Conservation (phyloP, 2,797 vertebrate genomes). For the Pampus argenteus region DNA sequence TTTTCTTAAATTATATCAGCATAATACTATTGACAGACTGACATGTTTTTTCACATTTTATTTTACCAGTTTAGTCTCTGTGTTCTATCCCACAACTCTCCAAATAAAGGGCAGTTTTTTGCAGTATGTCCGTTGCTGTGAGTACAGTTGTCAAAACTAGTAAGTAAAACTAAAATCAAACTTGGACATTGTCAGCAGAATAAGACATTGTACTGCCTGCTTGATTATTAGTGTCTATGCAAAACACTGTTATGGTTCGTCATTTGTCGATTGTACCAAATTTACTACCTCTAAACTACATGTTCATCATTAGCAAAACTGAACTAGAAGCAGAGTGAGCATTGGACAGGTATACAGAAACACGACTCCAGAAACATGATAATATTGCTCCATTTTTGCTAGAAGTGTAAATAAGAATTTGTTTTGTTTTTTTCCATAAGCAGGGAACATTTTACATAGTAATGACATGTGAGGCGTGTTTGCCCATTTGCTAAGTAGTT, state of each 20-base stretch:
- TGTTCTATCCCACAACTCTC: background rate
- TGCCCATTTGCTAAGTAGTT: conserved; percentile 1
- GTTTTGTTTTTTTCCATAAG: background rate
- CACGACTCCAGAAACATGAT: background rate
- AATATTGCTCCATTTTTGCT: background rate
- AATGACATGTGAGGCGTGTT: background rate
- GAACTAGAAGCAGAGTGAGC: background rate
- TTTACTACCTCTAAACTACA: background rate
- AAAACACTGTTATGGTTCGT: background rate
- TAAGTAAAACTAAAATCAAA: background rate
- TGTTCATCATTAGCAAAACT: background rate
- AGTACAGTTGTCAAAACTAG: background rate
- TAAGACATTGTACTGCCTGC: background rate
- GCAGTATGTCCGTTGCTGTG: background rate
- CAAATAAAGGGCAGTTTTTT: background rate
- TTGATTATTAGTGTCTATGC: background rate
- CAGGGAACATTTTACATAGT: background rate
- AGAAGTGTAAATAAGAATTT: background rate
- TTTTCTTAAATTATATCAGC: background rate
- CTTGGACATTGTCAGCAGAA: background rate
- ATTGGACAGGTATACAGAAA: background rate
- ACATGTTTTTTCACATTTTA: conserved; percentile 10
- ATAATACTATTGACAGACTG: background rate
- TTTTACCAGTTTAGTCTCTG: background rate
- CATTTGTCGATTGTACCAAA: background rate